Evolutionary conservation across 2,888 invertebrate genomes (phyloP).

Genomic region (Dione juno): DNA sequence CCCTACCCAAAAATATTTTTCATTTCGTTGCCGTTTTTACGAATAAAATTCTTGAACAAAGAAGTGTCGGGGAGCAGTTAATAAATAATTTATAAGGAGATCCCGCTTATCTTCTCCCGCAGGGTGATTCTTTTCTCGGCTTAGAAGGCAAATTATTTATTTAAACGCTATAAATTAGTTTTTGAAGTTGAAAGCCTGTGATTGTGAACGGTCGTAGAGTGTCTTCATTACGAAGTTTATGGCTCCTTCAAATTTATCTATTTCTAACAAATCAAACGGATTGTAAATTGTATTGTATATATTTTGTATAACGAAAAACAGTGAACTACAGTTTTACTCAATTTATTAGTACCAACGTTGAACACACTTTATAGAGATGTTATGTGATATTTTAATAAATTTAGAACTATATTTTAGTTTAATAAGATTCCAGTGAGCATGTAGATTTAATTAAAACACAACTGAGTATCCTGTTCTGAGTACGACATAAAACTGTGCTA

Average conservation of each 20-base stretch:
- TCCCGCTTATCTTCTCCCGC: slow-evolving; percentile 52
- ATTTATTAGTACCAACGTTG: no score
- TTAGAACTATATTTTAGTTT: no score
- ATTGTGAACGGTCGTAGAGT: slow-evolving; percentile 16
- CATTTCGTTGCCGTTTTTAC: slow-evolving; percentile 44
- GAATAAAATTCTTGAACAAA: slow-evolving; percentile 49
- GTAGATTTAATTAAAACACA: no score
- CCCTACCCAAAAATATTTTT: slow-evolving; percentile 43
- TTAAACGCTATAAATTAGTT: slow-evolving; percentile 50
- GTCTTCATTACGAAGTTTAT: slow-evolving; percentile 27
- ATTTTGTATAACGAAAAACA: no score
- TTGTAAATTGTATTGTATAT: neutral
- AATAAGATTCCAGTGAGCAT: no score
- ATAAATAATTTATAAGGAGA: slow-evolving; percentile 68
- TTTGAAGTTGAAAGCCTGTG: slow-evolving; percentile 22
- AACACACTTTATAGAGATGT: no score
- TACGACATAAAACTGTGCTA: no score
- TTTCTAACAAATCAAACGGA: neutral
- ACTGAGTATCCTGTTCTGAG: no score
- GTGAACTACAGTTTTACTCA: no score
- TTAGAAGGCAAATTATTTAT: slow-evolving; percentile 56
- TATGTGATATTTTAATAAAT: no score
- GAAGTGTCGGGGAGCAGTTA: slow-evolving; percentile 54
- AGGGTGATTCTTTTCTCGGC: slow-evolving; percentile 56
- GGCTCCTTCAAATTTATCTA: slow-evolving; percentile 6